Evolutionary conservation across 2,888 invertebrate species (phyloP).

Genomic region (Melanostoma mellinum): DNA sequence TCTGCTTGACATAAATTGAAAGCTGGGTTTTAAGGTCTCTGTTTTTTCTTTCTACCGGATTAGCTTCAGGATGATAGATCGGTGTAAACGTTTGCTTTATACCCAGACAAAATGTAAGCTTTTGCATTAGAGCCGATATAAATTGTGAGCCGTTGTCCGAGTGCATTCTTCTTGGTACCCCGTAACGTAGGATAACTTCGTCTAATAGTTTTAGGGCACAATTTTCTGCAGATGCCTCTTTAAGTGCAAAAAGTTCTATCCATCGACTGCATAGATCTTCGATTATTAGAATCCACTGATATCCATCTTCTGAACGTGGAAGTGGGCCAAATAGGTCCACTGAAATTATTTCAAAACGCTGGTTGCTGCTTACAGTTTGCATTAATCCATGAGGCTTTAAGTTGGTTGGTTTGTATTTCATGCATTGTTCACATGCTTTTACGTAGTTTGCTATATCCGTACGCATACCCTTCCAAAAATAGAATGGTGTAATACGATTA

Average conservation of each 20-base stretch:
- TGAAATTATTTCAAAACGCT: slow-evolving; percentile 67
- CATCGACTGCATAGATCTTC: slow-evolving; percentile 76
- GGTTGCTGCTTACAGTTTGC: slow-evolving; percentile 60
- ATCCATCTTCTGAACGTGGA: slow-evolving; percentile 49
- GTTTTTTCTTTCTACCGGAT: slow-evolving; percentile 65
- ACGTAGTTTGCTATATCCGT: slow-evolving; percentile 20
- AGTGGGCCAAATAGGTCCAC: slow-evolving; percentile 69
- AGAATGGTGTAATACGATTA: slow-evolving; percentile 43
- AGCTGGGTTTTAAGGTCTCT: slow-evolving; percentile 40
- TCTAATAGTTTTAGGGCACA: slow-evolving; percentile 75
- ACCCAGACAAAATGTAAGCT: slow-evolving; percentile 66
- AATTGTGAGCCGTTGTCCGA: slow-evolving; percentile 79
- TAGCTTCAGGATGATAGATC: slow-evolving; percentile 68
- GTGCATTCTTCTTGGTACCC: slow-evolving; percentile 73
- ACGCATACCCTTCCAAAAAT: slow-evolving; percentile 67
- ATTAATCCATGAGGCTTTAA: slow-evolving; percentile 68
- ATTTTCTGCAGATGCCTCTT: slow-evolving; percentile 75
- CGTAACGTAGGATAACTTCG: slow-evolving; percentile 78
- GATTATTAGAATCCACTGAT: slow-evolving; percentile 74
- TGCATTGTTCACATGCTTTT: background rate
- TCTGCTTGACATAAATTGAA: background rate
- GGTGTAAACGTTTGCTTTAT: slow-evolving; percentile 67
- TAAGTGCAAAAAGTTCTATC: slow-evolving; percentile 76
- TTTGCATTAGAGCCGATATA: slow-evolving; percentile 77
- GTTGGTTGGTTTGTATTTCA: slow-evolving; percentile 54